Percentiles rank a stretch among this genome's conserved stretches.
These are phyloP conservation scores for Chironomus tentans DNA, from an alignment of 2,888 invertebrate species.

Conservation along the genomic window DNA sequence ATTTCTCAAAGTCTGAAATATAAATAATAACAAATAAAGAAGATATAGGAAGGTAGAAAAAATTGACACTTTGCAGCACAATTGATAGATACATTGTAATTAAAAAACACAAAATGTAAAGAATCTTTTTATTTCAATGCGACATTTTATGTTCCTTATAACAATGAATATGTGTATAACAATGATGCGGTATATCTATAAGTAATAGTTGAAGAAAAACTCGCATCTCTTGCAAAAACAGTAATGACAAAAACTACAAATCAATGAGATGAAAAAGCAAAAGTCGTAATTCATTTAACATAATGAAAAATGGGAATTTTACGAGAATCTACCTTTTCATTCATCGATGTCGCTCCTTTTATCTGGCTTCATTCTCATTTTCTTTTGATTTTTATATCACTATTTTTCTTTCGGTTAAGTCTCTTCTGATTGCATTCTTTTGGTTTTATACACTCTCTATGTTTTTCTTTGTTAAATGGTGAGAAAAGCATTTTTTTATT, in stretches of 20 bases:
- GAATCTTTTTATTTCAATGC: background rate
- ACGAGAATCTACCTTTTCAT: background rate
- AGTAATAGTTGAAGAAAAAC: no score
- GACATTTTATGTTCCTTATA: background rate
- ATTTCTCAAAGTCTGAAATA: background rate
- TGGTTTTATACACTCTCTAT: background rate
- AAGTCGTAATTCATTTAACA: conserved; percentile 8
- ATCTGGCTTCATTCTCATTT: background rate
- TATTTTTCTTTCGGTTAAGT: background rate
- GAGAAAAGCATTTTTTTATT: conserved; percentile 4
- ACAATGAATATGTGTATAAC: background rate
- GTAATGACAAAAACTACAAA: background rate
- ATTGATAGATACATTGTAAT: conserved; percentile 18
- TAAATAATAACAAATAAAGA: conserved; percentile 6
- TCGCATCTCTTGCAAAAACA: no score
- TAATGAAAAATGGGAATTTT: conserved; percentile 22
- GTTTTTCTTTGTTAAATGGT: background rate
- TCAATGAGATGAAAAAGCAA: background rate
- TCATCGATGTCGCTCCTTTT: background rate
- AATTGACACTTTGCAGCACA: background rate
- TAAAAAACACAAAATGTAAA: background rate
- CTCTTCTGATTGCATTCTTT: background rate
- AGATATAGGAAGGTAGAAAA: background rate
- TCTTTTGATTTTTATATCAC: background rate
- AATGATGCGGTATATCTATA: no score